Evolutionary conservation across 2,113 vertebrate species (phyloP).

Genomic region (Megatriorchis doriae): DNA sequence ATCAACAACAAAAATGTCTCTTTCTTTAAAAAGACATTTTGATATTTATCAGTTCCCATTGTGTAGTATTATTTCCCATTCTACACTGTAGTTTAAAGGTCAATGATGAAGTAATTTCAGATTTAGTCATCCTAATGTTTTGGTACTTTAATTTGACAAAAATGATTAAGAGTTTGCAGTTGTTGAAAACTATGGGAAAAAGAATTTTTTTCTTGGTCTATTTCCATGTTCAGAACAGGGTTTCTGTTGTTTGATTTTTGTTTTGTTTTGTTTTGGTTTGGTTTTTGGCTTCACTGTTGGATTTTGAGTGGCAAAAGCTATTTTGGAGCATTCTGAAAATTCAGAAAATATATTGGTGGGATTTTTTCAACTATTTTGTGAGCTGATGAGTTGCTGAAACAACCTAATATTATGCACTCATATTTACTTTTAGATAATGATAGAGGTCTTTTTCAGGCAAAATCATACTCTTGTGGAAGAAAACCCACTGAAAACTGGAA

Average conservation of each 20-base stretch:
- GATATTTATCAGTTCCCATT: slow-evolving; percentile 17
- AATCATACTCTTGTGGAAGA: background rate
- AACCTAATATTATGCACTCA: background rate
- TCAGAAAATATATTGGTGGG: background rate
- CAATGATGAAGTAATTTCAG: background rate
- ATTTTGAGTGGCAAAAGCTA: background rate
- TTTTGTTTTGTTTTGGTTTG: background rate
- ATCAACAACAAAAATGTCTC: background rate
- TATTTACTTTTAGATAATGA: background rate
- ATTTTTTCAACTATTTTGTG: background rate
- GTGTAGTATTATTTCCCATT: background rate
- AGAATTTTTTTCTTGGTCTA: background rate
- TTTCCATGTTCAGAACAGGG: background rate
- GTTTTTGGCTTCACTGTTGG: background rate
- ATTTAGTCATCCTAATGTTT: background rate
- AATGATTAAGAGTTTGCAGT: background rate
- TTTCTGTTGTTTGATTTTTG: background rate
- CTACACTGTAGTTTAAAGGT: slow-evolving; percentile 3
- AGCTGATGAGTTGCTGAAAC: background rate
- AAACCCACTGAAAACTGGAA: background rate
- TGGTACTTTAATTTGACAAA: background rate
- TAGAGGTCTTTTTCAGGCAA: background rate
- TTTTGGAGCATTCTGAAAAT: background rate
- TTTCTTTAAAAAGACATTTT: slow-evolving; percentile 17
- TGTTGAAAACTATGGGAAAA: background rate